Conservation (phyloP, 2,113 vertebrate species). For the Aegypius monachus region DNA sequence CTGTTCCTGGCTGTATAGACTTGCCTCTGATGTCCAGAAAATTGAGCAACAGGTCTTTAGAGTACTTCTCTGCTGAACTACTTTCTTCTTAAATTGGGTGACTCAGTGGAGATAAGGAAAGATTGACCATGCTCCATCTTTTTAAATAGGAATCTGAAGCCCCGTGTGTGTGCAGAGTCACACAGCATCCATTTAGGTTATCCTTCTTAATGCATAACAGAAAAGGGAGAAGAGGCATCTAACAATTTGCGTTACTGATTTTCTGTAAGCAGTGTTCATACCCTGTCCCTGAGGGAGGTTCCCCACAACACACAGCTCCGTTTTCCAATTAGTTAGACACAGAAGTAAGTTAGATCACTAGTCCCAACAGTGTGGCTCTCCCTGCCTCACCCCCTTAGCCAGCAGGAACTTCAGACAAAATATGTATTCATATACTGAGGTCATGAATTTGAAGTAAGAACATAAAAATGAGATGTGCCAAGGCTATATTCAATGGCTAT, state of each 20-base stretch:
- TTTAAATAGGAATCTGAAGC: not conserved
- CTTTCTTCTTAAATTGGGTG: not conserved
- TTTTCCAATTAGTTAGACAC: not conserved
- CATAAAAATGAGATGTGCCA: not conserved
- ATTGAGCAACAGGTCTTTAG: not conserved
- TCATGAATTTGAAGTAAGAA: not conserved
- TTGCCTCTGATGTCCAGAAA: not conserved
- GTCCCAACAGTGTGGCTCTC: not conserved
- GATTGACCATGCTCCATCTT: not conserved
- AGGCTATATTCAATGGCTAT: not conserved
- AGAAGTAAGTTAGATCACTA: not conserved
- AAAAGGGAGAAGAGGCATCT: not conserved
- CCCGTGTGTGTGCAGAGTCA: not conserved
- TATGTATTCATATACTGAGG: not conserved
- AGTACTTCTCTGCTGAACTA: not conserved
- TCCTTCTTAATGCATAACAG: not conserved
- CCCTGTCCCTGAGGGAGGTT: not conserved
- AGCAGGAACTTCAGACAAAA: not conserved
- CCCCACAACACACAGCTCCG: not conserved
- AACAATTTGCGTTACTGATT: not conserved
- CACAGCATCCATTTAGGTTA: not conserved
- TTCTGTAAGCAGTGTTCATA: not conserved
- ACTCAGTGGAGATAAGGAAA: not conserved
- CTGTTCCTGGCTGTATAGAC: not conserved
- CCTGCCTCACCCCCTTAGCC: not conserved